Base-by-base conservation (phyloP, 2,113 vertebrate species). In the Vireo altiloquus region DNA sequence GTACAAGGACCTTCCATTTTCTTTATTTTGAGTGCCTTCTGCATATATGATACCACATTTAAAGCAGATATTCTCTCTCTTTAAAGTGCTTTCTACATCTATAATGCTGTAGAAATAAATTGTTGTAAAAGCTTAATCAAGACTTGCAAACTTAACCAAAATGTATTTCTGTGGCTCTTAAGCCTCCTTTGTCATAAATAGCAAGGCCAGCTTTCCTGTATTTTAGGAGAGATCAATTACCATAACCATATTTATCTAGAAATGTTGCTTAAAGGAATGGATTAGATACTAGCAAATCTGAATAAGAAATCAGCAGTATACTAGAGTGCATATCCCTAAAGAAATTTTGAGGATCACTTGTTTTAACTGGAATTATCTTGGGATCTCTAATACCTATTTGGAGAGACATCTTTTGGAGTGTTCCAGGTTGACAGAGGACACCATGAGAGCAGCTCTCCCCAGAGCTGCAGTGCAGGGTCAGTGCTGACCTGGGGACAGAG, bases 21-120 rank as follows among this genome's bases (percentile, higher is more conserved):
- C 71, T 92, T 80, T 60, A 63, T 91, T 97, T 91, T 76, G 59
- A 86, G 79, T 83, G 54, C 56, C n/a, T 88, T 74, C 63, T 88
- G 79, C 59, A 78, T 64, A 77, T 42, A 64, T 42, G 82, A 69
- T 47, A 69, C 40, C 40, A 37, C 24, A 80, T 90, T 77, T 85
- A 82, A 93, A 94, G 39, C 30, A 90, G 44, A 53, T 50, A 57
- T 57, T 65, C 15, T 74, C 24, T 76, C 27, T 81, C 59, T 83
- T 90, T 71, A 40, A 90, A 89, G 64, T 70, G 35, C 37, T 49
- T 81, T 86, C 64, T 50, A 88, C 33, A 74, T 66, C 27, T 74
- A 12, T 19, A 68, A 70, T 70, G 27, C 13, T 64, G 30, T 56
- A 63, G 35, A 90, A 92, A 80, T 54, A 80, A 82, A 61, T 47